These are phyloP conservation scores for Carcinoscorpius rotundicauda DNA, from an alignment of 1,140 invertebrate species.

Conservation along the genomic window DNA sequence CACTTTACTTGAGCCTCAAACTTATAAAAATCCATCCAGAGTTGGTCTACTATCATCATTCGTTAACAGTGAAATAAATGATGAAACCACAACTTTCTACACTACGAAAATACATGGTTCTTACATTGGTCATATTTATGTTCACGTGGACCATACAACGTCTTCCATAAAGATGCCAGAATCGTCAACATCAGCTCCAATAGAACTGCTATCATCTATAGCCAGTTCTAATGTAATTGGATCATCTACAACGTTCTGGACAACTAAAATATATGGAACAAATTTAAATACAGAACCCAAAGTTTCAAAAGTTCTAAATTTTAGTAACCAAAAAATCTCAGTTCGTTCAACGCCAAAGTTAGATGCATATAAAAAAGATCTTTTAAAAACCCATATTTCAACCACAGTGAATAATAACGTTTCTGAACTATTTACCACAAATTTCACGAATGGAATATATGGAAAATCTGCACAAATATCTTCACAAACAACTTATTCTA, in stretches of 20 bases:
- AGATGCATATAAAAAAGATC: no score
- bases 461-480: no score
- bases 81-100: conserved; percentile 28
- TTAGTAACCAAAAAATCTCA: no score
- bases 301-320: no score
- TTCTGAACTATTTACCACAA: no score
- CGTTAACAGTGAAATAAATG: conserved; percentile 30
- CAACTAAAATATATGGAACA: conserved; percentile 52
- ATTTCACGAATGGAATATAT: no score
- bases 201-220: conserved; percentile 17
- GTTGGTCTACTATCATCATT: conserved; percentile 55
- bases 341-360: no score
- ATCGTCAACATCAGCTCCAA: conserved; percentile 49
- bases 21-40: conserved; percentile 56
- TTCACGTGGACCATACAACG: conserved; percentile 45
- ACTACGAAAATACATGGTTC: conserved; percentile 33
- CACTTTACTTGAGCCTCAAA: conserved; percentile 15
- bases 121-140: conserved; percentile 35
- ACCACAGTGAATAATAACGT: no score
- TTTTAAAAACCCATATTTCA: no score
- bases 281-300: conserved; percentile 45
- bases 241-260: conserved; percentile 17
- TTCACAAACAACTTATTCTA: conserved; percentile 3
- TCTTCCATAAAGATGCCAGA: conserved; percentile 51
- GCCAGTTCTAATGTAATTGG: conserved; percentile 11